Percentiles rank a stretch among this genome's conserved stretches.
Evolutionary conservation across 2,113 vertebrate genomes (phyloP).

Genomic region (Pluvianellus socialis): DNA sequence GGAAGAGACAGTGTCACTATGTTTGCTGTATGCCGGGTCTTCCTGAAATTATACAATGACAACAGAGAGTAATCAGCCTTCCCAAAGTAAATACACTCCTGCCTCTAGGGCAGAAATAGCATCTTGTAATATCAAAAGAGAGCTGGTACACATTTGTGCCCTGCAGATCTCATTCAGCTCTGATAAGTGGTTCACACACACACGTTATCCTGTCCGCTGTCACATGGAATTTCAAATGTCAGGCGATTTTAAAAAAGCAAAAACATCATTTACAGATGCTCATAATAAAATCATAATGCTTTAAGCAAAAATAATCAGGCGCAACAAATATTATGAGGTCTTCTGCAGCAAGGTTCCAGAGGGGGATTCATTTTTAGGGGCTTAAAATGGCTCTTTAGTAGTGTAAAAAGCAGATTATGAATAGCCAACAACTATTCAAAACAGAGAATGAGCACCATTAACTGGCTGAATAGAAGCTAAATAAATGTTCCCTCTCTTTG

Average conservation of each 20-base stretch:
- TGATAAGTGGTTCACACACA: neutral
- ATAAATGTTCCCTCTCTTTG: neutral
- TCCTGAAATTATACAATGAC: neutral
- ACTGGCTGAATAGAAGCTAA: neutral
- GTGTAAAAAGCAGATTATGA: neutral
- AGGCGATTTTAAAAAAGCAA: neutral
- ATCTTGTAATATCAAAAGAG: neutral
- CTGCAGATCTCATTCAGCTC: neutral
- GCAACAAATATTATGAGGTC: neutral
- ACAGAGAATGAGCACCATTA: neutral
- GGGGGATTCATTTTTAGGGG: neutral
- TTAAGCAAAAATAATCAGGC: neutral
- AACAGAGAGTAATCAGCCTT: neutral
- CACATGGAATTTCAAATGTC: neutral
- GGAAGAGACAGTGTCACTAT: neutral
- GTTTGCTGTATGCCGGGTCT: neutral
- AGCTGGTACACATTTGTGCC: neutral
- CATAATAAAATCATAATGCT: neutral
- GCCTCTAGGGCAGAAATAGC: neutral
- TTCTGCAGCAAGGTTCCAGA: neutral
- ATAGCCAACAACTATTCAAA: neutral
- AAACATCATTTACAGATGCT: fast-evolving
- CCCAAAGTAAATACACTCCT: neutral
- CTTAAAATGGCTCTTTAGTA: neutral
- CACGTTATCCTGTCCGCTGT: fast-evolving